Base-by-base conservation (phyloP, 2,888 invertebrate genomes). In the Netelia inedita region DNA sequence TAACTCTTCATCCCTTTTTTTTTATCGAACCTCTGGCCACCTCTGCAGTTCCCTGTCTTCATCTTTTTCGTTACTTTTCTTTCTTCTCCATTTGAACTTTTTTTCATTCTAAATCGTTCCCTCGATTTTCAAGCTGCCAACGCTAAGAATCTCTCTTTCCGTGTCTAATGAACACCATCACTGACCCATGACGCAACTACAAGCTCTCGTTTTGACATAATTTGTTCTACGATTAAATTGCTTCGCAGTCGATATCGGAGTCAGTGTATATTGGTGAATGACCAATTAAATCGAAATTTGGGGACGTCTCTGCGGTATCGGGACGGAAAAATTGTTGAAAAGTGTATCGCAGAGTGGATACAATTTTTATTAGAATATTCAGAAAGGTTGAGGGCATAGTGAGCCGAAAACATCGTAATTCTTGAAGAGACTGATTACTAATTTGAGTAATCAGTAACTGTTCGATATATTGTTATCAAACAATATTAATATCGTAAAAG, bases 1-100 rank as follows among this genome's bases (percentile, higher is more conserved):
- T 87, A 83, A 87, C 85, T 81, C 86, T 55, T 78, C 71, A 72
- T 16, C 66, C 83, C 63, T 83, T 63, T 74, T 82, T 79, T 69
- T 73, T 41, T 59, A 14, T 55, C 41, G 9, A 21, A 69, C 28
- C 53, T 72, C 14, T 61, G 53, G 50, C 41, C 65, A 63, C 35
- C 68, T 69, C 55, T 16, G 55, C 71, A 46, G 28, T 65, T 59
- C 10, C 28, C 65, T 19, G 21, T 66, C 11, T 68, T 43, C 14
- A 55, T 75, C 55, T 28, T 57, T 35, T 21, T 23, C 53, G 23
- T 63, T 50, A n/a, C 11, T 55, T 57, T 83, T 80, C 61, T 65
- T 41, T 21, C 71, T 79, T 28, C 55, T 68, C 21, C 69, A 23
- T 35, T 65, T 59, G 63, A 81, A 78, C 78, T 74, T 73, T 65